These are phyloP conservation scores for Netelia melanura DNA, from an alignment of 2,888 invertebrate genomes.

Conservation along the genomic window DNA sequence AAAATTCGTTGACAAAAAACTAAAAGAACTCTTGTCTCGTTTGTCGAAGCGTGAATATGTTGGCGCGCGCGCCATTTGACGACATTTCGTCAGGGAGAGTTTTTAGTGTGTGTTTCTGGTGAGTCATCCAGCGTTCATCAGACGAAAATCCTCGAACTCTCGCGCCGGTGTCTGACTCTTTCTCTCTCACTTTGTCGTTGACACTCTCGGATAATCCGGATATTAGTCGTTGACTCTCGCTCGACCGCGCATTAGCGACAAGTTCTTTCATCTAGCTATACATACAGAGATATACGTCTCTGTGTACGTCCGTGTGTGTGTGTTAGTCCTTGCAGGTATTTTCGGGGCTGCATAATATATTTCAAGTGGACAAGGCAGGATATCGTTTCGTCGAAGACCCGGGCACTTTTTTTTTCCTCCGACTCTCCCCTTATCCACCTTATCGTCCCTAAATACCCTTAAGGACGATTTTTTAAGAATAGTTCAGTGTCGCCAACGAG, in stretches of 20 bases:
- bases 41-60: slow-evolving; percentile 20
- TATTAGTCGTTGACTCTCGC: slow-evolving; percentile 43
- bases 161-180: slow-evolving; percentile 31
- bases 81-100: slow-evolving; percentile 38
- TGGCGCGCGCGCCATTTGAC: slow-evolving; percentile 37
- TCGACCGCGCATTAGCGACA: slow-evolving; percentile 31
- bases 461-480: slow-evolving; percentile 32
- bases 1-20: slow-evolving; percentile 14
- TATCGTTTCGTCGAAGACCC: slow-evolving; percentile 30
- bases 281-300: neutral
- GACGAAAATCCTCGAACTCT: slow-evolving; percentile 43
- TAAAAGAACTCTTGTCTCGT: slow-evolving; percentile 20
- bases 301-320: neutral
- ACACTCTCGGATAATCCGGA: slow-evolving; percentile 54
- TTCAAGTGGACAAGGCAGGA: slow-evolving; percentile 18
- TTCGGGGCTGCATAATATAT: slow-evolving; percentile 31
- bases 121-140: slow-evolving; percentile 49
- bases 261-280: neutral
- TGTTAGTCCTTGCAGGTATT: slow-evolving; percentile 35
- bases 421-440: slow-evolving; percentile 29
- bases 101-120: slow-evolving; percentile 39
- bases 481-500: slow-evolving; percentile 15
- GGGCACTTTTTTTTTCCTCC: slow-evolving; percentile 4
- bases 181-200: slow-evolving; percentile 11
- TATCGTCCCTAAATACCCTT: slow-evolving; percentile 39